Percentiles rank a stretch among this genome's conserved stretches.
Conservation (phyloP, 2,113 vertebrate species). For the Gulo gulo region DNA sequence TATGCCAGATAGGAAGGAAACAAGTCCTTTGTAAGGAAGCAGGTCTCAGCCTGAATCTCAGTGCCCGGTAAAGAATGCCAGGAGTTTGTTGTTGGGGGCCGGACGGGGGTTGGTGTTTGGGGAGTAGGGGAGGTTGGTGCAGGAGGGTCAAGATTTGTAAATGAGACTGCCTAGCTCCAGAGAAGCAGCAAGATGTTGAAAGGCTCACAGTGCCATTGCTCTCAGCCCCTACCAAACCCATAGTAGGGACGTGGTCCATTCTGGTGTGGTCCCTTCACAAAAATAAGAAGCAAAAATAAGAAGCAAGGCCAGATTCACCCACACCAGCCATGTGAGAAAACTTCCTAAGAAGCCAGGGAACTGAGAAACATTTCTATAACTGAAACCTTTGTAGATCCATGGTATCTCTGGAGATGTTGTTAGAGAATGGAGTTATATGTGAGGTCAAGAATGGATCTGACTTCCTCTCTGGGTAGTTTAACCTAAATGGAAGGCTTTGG, state of each 20-base stretch:
- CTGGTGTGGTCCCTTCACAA: not conserved
- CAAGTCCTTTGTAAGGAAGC: slow-evolving; percentile 65
- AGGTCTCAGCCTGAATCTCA: slow-evolving; percentile 68
- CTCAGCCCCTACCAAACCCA: not conserved
- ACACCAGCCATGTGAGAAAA: not conserved
- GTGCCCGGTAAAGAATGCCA: slow-evolving; percentile 21
- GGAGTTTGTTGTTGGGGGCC: not conserved
- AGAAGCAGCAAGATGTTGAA: not conserved
- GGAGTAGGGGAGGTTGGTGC: not conserved
- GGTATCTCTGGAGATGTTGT: not conserved
- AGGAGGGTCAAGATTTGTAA: slow-evolving; percentile 24
- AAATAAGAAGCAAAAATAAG: not conserved
- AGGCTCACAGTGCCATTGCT: not conserved
- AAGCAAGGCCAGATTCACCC: not conserved
- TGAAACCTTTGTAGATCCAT: not conserved
- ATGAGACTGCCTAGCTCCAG: not conserved
- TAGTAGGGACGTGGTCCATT: not conserved
- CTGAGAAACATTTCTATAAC: not conserved
- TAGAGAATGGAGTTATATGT: not conserved
- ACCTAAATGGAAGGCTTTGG: not conserved
- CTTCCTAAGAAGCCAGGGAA: not conserved
- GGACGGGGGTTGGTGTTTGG: too few relatives aligned
- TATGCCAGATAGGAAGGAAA: slow-evolving; percentile 72
- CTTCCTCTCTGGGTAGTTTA: not conserved
- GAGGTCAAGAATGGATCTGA: not conserved